Base-by-base conservation (phyloP, 2,888 invertebrate genomes). In the Tuta absoluta region DNA sequence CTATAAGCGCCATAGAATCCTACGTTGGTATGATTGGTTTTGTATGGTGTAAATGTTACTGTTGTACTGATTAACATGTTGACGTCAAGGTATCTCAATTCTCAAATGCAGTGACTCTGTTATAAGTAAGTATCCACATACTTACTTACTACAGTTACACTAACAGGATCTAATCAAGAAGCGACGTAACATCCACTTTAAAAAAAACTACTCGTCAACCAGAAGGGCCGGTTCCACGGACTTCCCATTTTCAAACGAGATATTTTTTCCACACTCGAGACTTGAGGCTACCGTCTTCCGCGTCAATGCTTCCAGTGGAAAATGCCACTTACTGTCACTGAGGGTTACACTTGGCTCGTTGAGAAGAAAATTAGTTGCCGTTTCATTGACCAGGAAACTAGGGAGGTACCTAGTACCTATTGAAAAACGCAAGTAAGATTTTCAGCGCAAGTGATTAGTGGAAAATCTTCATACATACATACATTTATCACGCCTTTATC, bases 201-300 rank as follows among this genome's bases (percentile, higher is more conserved):
- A 56, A 17, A 56, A 56, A 56, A 24, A 10, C 33, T 5, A 11
- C 19, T 33, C n/a, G 14, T 28, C 2, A 77, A 80, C 78, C 77
- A 68, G 81, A 74, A 75, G 71, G 78, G 84, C 88, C 77, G 77
- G 89, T 87, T 86, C 75, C 78, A 76, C 77, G 78, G 78, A 83
- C 85, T 91, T 89, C 90, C 89, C 80, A 90, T 90, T 91, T 91
- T 91, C 91, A 89, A 90, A 91, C 90, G 75, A 87, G 88, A 84
- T 90, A 85, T 87, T 87, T 77, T 85, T 82, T 79, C 79, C n/a
- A 14, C 56, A 56, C 28, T 79, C 77, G 73, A 71, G 71, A 75
- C 75, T 33, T 19, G 77, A 73, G 73, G 75, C 74, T 28, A 28
- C 75, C 76, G 56, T 24, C 80, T 84, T 86, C 79, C 78, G 77